A percentile compares a stretch with the other conserved stretches of the same genome.
phyloP scores from a whole-genome alignment of 2,797 vertebrate species.

The Artibeus lituratus region DNA sequence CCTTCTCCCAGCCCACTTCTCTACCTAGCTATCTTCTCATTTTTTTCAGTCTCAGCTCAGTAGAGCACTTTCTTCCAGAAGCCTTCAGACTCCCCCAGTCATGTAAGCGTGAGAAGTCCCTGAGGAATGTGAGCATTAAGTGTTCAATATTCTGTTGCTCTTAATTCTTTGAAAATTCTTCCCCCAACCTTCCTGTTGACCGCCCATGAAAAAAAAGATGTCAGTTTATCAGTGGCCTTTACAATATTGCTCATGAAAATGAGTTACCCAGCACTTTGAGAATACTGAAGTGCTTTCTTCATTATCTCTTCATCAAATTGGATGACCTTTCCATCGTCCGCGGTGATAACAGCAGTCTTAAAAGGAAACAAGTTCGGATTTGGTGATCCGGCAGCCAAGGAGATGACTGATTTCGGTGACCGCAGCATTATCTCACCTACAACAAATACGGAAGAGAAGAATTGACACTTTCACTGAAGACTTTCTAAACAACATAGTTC shows the following conservation, averaged over 20 bases:
- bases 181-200: background rate
- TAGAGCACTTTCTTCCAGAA: background rate
- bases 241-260: background rate
- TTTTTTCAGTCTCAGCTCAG: background rate
- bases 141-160: background rate
- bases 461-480: background rate
- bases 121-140: background rate
- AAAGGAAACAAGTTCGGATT: slow-evolving; percentile 95
- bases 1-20: background rate
- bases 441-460: slow-evolving; percentile 43
- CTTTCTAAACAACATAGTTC: background rate
- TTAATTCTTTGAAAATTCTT: background rate
- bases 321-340: slow-evolving; percentile 84
- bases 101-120: background rate
- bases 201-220: background rate
- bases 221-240: background rate
- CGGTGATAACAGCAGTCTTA: slow-evolving; percentile 83
- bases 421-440: slow-evolving; percentile 89
- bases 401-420: slow-evolving; percentile 90
- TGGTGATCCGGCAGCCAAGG: slow-evolving; percentile 91
- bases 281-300: slow-evolving; percentile 95
- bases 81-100: background rate
- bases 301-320: slow-evolving; percentile 86
- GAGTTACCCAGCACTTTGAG: slow-evolving; percentile 88
- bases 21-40: background rate